Evolutionary conservation across 2,888 invertebrate genomes (phyloP), one percentile per base, ranked within the genome.

Genomic region (Oxystoma pomonae): DNA sequence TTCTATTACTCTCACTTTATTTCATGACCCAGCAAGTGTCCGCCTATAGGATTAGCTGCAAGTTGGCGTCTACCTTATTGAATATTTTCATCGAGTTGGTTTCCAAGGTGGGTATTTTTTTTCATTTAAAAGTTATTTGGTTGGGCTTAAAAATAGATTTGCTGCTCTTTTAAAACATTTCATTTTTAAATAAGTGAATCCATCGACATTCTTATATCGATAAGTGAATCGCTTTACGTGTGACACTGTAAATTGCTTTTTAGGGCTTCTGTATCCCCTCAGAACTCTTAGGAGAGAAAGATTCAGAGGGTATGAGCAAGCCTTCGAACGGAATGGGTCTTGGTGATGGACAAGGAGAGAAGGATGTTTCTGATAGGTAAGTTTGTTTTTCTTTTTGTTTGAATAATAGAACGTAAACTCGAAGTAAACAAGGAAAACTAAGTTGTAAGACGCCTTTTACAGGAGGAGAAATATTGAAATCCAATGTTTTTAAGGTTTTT

Each of bases 201-300:
- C n/a, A n/a, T n/a, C n/a, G n/a, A n/a, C n/a, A n/a, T n/a, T n/a
- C n/a, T n/a, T n/a, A n/a, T n/a, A n/a, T n/a, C n/a, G n/a, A n/a
- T n/a, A n/a, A n/a, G n/a, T n/a, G n/a, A n/a, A n/a, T n/a, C n/a
- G n/a, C n/a, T n/a, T n/a, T n/a, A n/a, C n/a, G n/a, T n/a, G n/a
- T n/a, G n/a, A n/a, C n/a, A n/a, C n/a, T n/a, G n/a, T n/a, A n/a
- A n/a, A n/a, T n/a, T n/a, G n/a, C n/a, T 61, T 70, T 70, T 61
- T 75, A 87, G 84, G 98, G 99, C 16, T 98, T 98, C 80, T 97
- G 98, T 76, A 87, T 94, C 57, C 96, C 97, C 0, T 88, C 91
- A 1, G 96, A 96, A 74, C 81, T 92, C 72, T 89, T 87, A 72
- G 90, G 91, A 50, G 88, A 89, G 67, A 86, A 87, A 20, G 88